Evolutionary conservation across 2,888 invertebrate species (phyloP).

Genomic region (Pteria penguin): DNA sequence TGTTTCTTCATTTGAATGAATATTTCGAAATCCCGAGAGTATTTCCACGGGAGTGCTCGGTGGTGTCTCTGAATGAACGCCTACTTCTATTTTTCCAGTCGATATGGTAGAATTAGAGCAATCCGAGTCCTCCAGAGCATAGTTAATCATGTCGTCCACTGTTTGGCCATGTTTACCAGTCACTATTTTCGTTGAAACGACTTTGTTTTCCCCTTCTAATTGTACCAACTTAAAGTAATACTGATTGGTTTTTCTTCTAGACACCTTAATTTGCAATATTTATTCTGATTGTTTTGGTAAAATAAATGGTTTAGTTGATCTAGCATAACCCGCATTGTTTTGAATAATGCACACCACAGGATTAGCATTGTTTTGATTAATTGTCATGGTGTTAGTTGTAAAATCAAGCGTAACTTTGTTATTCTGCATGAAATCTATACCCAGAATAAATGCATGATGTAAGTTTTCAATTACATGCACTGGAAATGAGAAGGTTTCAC

Average conservation of each 20-base stretch:
- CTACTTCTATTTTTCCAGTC: too few relatives aligned
- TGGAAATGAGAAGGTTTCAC: neutral
- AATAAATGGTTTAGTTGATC: neutral
- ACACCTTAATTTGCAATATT: neutral
- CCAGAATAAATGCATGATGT: constrained; percentile 43
- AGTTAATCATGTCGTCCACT: too few relatives aligned
- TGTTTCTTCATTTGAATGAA: too few relatives aligned
- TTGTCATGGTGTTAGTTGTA: constrained; percentile 18
- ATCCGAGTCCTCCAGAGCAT: too few relatives aligned
- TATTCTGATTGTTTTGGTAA: neutral
- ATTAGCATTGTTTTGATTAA: neutral
- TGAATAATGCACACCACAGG: neutral
- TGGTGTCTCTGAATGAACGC: too few relatives aligned
- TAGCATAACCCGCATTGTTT: constrained; percentile 17
- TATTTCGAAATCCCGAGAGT: too few relatives aligned
- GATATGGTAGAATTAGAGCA: too few relatives aligned
- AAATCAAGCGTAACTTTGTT: constrained; percentile 35
- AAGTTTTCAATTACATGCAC: constrained; percentile 45
- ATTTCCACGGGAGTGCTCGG: too few relatives aligned
- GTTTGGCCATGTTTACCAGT: too few relatives aligned
- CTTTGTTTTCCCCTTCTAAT: too few relatives aligned
- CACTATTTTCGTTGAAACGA: too few relatives aligned
- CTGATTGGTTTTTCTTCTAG: constrained; percentile 1
- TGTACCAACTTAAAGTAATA: too few relatives aligned
- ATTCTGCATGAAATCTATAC: constrained; percentile 38